A percentile compares a stretch with the other conserved stretches of the same genome.
phyloP scores from a whole-genome alignment of 2,797 vertebrate species.

The Huso huso region DNA sequence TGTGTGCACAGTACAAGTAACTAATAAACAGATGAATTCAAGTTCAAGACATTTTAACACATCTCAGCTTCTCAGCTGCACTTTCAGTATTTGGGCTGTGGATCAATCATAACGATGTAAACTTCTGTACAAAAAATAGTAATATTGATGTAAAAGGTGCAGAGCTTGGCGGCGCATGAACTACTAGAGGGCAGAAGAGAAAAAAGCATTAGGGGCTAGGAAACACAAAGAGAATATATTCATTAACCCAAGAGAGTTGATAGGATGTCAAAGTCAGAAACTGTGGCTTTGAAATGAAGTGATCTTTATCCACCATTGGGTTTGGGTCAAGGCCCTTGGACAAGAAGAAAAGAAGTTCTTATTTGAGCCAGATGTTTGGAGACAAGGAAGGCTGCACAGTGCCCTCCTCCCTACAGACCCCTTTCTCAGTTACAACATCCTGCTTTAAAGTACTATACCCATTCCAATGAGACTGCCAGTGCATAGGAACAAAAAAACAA shows the following conservation, averaged over 20 bases:
- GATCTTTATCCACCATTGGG: slow-evolving; percentile 61
- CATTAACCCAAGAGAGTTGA: slow-evolving; percentile 71
- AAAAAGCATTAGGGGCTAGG: slow-evolving; percentile 21
- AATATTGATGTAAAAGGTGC: not conserved
- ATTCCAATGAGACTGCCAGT: slow-evolving; percentile 16
- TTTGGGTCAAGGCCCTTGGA: slow-evolving; percentile 66
- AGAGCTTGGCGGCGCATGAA: slow-evolving; percentile 1
- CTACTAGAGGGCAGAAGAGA: slow-evolving; percentile 6
- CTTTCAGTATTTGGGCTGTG: too few species aligned
- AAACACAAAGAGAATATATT: slow-evolving; percentile 68
- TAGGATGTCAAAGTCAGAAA: slow-evolving; percentile 48
- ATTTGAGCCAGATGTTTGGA: slow-evolving; percentile 87
- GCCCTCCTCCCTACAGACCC: slow-evolving; percentile 6
- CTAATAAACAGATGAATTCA: too few species aligned
- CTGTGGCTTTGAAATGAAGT: slow-evolving; percentile 56
- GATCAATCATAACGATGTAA: too few species aligned
- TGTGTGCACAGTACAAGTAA: too few species aligned
- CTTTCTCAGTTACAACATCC: slow-evolving; percentile 33
- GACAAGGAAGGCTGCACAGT: slow-evolving; percentile 45
- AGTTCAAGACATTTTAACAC: too few species aligned
- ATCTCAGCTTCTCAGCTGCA: too few species aligned
- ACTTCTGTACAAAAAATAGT: too few species aligned
- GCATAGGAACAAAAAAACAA: slow-evolving; percentile 8
- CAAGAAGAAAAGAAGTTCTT: slow-evolving; percentile 50
- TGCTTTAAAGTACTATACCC: slow-evolving; percentile 31